A percentile compares a stretch with the other conserved stretches of the same genome.
Evolutionary conservation across 1,140 invertebrate species (phyloP).

Genomic region (Scaptomyza pallida): DNA sequence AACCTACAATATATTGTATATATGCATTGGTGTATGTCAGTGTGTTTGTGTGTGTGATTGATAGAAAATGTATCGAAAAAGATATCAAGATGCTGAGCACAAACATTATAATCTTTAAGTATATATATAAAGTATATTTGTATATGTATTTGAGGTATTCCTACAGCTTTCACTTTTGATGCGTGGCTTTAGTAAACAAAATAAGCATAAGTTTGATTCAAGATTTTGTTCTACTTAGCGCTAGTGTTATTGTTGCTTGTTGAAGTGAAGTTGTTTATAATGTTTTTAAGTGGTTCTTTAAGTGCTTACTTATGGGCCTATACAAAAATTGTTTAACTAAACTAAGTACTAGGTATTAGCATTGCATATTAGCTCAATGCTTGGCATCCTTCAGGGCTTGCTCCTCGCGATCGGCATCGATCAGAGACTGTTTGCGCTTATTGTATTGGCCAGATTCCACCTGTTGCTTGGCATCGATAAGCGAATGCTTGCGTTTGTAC

Average conservation of each 20-base stretch:
- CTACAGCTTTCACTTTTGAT: not conserved
- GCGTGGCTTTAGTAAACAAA: not conserved
- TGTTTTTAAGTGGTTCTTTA: not conserved
- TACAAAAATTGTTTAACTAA: constrained; percentile 69
- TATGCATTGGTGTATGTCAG: constrained; percentile 8
- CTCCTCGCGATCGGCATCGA: constrained; percentile 75
- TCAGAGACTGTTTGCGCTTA: constrained; percentile 78
- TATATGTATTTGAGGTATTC: constrained; percentile 29
- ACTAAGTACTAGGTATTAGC: constrained; percentile 51
- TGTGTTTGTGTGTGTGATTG: too few species aligned
- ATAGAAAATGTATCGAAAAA: constrained; percentile 40
- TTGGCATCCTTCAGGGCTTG: constrained; percentile 75
- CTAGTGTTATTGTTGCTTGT: not conserved
- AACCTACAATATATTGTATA: constrained; percentile 27
- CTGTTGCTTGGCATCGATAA: constrained; percentile 75
- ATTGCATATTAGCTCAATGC: constrained; percentile 52
- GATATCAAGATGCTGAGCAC: constrained; percentile 65
- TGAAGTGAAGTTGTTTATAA: not conserved
- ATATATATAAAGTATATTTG: not conserved
- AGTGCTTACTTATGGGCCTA: constrained; percentile 32
- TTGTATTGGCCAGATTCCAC: constrained; percentile 64
- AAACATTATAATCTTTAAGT: constrained; percentile 14
- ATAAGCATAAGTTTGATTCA: constrained; percentile 2
- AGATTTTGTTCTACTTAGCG: constrained; percentile 8
- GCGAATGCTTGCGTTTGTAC: constrained; percentile 80